phyloP scores from a whole-genome alignment of 2,888 invertebrate genomes.

The Melieria picta region DNA sequence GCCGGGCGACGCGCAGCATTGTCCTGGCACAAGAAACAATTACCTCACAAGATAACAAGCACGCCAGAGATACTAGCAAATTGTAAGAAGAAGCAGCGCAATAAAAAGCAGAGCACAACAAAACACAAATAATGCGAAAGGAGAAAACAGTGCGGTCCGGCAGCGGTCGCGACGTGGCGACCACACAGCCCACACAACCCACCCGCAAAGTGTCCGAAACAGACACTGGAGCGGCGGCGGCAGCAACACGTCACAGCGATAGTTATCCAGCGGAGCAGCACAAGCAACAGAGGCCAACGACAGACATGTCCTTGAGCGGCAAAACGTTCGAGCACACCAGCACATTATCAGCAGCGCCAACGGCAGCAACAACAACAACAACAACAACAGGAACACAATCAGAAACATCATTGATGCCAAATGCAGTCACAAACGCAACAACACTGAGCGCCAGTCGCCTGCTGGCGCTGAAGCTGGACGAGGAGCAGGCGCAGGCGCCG shows the following conservation, averaged over 20 bases:
- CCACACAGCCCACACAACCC: no score
- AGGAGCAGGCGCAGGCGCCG: background rate
- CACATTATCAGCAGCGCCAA: slow-evolving; percentile 35
- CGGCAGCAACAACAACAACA: slow-evolving; percentile 30
- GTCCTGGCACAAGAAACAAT: slow-evolving; percentile 45
- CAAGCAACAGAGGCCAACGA: slow-evolving; percentile 32
- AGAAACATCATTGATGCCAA: slow-evolving; percentile 44
- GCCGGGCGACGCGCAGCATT: background rate
- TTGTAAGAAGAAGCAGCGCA: background rate
- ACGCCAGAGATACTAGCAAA: slow-evolving; percentile 38
- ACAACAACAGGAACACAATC: slow-evolving; percentile 36
- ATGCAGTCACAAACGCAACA: slow-evolving; percentile 31
- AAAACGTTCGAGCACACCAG: slow-evolving; percentile 28
- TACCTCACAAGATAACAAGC: slow-evolving; percentile 41
- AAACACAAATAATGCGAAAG: slow-evolving; percentile 54
- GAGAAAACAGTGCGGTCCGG: slow-evolving; percentile 53
- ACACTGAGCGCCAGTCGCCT: slow-evolving; percentile 12
- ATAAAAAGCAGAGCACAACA: slow-evolving; percentile 26
- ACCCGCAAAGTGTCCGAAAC: slow-evolving; percentile 4
- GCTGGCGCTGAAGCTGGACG: slow-evolving; percentile 4
- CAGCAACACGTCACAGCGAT: slow-evolving; percentile 8
- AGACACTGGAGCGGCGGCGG: slow-evolving; percentile 5
- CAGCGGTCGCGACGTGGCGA: slow-evolving; percentile 9
- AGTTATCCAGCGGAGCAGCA: slow-evolving; percentile 5
- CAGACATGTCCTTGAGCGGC: slow-evolving; percentile 20